These are phyloP conservation scores for Danio tinwini DNA, from an alignment of 2,797 vertebrate genomes.

Conservation along the genomic window DNA sequence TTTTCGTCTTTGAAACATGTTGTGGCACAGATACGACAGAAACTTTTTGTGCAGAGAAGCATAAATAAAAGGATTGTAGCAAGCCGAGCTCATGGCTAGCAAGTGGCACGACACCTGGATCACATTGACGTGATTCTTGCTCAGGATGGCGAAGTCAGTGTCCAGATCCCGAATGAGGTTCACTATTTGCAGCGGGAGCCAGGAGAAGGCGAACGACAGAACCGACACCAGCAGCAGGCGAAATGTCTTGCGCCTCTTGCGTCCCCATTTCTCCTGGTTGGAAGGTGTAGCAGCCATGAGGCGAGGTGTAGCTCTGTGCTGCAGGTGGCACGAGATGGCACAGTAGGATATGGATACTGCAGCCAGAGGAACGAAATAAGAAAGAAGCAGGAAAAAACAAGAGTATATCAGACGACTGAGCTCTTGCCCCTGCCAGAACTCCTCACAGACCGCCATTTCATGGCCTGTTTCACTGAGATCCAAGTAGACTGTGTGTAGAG, in stretches of 20 bases:
- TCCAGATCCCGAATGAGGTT: conserved; percentile 90
- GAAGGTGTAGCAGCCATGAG: conserved; percentile 71
- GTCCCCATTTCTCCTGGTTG: conserved; percentile 78
- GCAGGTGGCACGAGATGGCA: conserved; percentile 83
- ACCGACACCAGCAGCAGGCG: conserved; percentile 82
- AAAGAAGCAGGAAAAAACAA: conserved; percentile 83
- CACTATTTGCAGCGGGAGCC: conserved; percentile 88
- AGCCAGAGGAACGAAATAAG: conserved; percentile 85
- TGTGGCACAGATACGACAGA: conserved; percentile 78
- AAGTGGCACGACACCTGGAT: conserved; percentile 89
- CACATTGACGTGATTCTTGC: conserved; percentile 85
- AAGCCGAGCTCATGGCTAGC: conserved; percentile 89
- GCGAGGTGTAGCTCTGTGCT: conserved; percentile 73
- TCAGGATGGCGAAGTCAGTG: conserved; percentile 84
- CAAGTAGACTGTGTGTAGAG: conserved; percentile 81
- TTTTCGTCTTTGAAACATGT: conserved; percentile 69
- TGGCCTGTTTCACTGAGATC: conserved; percentile 82
- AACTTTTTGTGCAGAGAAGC: conserved; percentile 87
- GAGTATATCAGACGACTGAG: conserved; percentile 82
- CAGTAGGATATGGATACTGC: conserved; percentile 86
- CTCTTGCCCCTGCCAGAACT: conserved; percentile 86
- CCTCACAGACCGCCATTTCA: conserved; percentile 87
- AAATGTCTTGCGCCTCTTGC: conserved; percentile 85
- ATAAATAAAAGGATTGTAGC: conserved; percentile 92
- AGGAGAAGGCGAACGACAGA: conserved; percentile 86